Evolutionary conservation across 2,113 vertebrate species (phyloP).

Genomic region (Trichomycterus rosablanca): DNA sequence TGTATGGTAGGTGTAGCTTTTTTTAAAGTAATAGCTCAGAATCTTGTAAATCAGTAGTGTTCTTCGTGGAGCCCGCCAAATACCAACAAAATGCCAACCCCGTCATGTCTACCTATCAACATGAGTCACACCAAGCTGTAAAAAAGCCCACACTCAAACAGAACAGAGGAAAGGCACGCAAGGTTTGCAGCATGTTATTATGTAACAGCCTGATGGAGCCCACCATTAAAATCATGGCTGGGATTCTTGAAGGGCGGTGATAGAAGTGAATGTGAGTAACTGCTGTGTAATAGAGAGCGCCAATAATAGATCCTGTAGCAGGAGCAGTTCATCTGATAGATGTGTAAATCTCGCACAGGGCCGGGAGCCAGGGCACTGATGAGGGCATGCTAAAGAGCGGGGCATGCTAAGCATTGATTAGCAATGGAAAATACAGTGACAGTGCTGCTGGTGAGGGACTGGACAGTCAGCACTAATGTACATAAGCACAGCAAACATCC

Average conservation of each 20-base stretch:
- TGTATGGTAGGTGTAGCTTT: no score
- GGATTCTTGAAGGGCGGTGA: conserved; percentile 32
- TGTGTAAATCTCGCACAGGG: conserved; percentile 51
- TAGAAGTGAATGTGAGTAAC: conserved; percentile 48
- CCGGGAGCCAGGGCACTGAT: conserved; percentile 24
- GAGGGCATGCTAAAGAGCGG: conserved; percentile 6
- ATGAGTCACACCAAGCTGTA: background rate
- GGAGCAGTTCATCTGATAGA: conserved; percentile 46
- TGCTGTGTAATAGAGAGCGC: conserved; percentile 56
- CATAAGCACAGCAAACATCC: no score
- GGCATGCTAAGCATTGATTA: conserved; percentile 28
- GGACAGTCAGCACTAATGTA: no score
- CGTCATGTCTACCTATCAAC: background rate
- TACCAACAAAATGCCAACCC: background rate
- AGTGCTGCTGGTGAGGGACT: no score
- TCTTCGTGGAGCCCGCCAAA: background rate
- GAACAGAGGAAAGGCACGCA: no score
- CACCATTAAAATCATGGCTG: conserved; percentile 29
- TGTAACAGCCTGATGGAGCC: conserved; percentile 47
- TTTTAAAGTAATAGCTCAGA: no score
- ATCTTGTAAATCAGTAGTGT: no score
- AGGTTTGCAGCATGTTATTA: conserved; percentile 31
- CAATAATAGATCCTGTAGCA: conserved; percentile 55
- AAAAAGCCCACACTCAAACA: background rate
- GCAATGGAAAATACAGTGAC: conserved; percentile 29